These are phyloP conservation scores for Rhingia campestris DNA, from an alignment of 2,888 invertebrate species.

Conservation along the genomic window DNA sequence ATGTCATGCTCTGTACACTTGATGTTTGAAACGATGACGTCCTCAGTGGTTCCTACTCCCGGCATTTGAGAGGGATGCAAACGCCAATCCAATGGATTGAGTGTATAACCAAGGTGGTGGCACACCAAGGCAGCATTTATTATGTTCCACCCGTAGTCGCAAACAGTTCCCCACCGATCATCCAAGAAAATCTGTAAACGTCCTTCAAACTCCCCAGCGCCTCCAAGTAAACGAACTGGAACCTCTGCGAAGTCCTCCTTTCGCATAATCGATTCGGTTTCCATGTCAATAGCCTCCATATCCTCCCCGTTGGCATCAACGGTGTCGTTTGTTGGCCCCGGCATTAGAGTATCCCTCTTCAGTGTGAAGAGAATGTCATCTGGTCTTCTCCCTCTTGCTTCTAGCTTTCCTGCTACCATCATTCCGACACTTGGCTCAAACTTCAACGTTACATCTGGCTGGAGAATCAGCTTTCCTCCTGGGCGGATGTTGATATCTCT, in stretches of 20 bases:
- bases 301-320: conserved; percentile 82
- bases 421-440: conserved; percentile 97
- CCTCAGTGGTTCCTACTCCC: conserved; percentile 89
- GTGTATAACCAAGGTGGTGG: conserved; percentile 95
- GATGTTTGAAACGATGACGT: conserved; percentile 92
- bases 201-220: conserved; percentile 92
- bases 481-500: conserved; percentile 97
- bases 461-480: conserved; percentile 94
- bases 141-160: conserved; percentile 97
- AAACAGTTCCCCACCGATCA: conserved; percentile 98
- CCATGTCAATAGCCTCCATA: conserved; percentile 83
- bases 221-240: conserved; percentile 92
- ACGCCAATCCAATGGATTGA: conserved; percentile 96
- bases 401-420: conserved; percentile 96
- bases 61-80: conserved; percentile 92
- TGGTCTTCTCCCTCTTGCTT: conserved; percentile 90
- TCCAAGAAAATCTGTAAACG: conserved; percentile 92
- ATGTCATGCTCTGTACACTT: conserved; percentile 95
- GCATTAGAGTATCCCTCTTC: conserved; percentile 89
- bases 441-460: conserved; percentile 93
- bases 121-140: conserved; percentile 96
- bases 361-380: conserved; percentile 91
- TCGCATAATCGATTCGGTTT: conserved; percentile 85
- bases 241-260: conserved; percentile 85
- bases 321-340: conserved; percentile 86